Evolutionary conservation across 2,888 invertebrate species (phyloP), one percentile per base, ranked within the genome.

Genomic region (Eupeodes luniger): DNA sequence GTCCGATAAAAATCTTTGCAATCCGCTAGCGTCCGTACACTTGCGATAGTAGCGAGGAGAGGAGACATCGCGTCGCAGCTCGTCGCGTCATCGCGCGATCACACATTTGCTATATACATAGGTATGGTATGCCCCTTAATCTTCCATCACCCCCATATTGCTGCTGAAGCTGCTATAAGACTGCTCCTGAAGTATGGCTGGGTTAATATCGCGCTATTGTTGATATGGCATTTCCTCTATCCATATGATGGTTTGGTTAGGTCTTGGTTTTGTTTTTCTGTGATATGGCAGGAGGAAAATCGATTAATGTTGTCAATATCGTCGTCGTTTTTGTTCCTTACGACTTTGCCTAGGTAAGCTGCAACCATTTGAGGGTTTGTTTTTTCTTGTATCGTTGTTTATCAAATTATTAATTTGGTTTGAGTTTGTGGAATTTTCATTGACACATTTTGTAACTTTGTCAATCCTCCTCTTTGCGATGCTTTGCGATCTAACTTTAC

Each of bases 1-100:
- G 88, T 47, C 47, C 78, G 88, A 88, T 88, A 66, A 81, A 78
- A 88, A 88, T 88, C 88, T 84, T 62, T 74, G 62, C 77, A 81
- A 75, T 69, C 77, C 72, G n/a, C 40, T 19, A 51, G 44, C 4
- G 34, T 36, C 14, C 44, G 53, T 86, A 77, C 84, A 81, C 83
- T 81, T 77, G 84, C 80, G 81, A 77, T 80, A 57, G 9, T 40
- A 9, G 40, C 40, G 40, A 40, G 40, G 80, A 72, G 77, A 76
- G 76, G 74, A 84, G 27, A 27, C 27, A 27, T 40, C 40, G 5
- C 40, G 9, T 40, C 40, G 40, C 9, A 40, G 40, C 9, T 40
- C 40, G 40, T 40, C 40, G 40, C 74, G 84, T 88, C 84, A 84
- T 77, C 76, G 80, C 64, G 64, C 57, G 85, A 85, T 85, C 81